Conservation (phyloP, 2,113 vertebrate genomes). For the Pseudorhombus dupliciocellatus region DNA sequence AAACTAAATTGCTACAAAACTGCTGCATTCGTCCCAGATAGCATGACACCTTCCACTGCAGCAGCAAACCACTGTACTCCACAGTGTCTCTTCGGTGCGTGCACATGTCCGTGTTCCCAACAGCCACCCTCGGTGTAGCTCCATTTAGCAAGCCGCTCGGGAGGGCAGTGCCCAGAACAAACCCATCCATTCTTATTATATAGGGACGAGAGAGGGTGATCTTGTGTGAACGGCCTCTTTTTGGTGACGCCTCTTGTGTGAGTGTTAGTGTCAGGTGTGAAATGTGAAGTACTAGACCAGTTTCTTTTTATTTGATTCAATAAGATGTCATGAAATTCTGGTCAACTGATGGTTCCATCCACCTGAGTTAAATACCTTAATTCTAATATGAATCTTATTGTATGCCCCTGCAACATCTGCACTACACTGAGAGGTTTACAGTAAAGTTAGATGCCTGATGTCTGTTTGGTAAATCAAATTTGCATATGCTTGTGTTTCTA, state of each 20-base stretch:
- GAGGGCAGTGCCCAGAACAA: slow-evolving; percentile 57
- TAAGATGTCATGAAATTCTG: neutral
- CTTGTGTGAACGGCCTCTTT: neutral
- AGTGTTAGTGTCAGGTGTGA: neutral
- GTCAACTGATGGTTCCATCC: neutral
- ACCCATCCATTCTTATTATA: slow-evolving; percentile 70
- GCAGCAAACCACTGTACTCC: slow-evolving; percentile 3
- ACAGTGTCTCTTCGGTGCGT: neutral
- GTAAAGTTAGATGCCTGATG: neutral
- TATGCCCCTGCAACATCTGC: neutral
- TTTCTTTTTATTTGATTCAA: neutral
- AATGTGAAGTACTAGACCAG: neutral
- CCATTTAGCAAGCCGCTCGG: slow-evolving; percentile 61
- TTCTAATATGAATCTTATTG: too few relatives aligned
- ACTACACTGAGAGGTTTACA: neutral
- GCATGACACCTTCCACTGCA: neutral
- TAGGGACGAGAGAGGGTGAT: slow-evolving; percentile 35
- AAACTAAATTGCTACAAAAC: too few relatives aligned
- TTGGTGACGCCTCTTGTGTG: neutral
- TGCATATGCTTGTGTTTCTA: neutral
- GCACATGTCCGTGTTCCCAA: slow-evolving; percentile 9
- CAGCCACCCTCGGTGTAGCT: slow-evolving; percentile 42
- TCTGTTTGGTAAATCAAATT: neutral
- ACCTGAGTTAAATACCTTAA: neutral
- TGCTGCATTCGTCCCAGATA: slow-evolving; percentile 10